phyloP scores from a whole-genome alignment of 2,797 vertebrate genomes.

The Varecia variegata region DNA sequence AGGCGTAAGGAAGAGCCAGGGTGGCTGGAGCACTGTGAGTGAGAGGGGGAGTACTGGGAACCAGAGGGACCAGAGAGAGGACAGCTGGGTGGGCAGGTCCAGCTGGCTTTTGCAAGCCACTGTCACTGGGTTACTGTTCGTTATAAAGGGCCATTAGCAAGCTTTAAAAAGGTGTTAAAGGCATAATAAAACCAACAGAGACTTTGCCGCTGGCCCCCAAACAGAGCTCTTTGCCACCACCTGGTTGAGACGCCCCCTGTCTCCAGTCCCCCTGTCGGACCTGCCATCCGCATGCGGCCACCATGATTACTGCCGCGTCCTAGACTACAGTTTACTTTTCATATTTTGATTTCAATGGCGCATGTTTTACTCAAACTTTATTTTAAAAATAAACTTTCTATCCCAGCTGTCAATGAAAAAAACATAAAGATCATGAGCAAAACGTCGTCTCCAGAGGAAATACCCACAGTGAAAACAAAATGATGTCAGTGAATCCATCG shows the following conservation, averaged over 20 bases:
- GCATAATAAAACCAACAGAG: too few relatives aligned
- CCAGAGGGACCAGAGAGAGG: neutral
- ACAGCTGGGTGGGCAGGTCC: neutral
- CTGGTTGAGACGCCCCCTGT: neutral
- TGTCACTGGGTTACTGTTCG: neutral
- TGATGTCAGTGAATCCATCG: fast-evolving
- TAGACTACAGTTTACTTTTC: neutral
- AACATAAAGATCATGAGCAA: neutral
- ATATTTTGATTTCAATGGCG: neutral
- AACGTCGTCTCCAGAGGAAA: neutral
- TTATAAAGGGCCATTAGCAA: neutral
- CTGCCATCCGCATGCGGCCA: neutral
- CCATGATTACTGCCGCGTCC: neutral
- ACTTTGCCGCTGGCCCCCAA: too few relatives aligned
- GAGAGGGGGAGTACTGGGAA: too few relatives aligned
- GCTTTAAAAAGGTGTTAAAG: neutral
- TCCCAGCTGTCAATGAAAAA: neutral
- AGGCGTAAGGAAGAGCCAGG: neutral
- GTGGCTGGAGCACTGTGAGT: neutral
- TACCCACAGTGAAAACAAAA: neutral
- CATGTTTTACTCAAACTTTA: neutral
- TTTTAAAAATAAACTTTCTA: neutral
- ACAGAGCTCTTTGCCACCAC: too few relatives aligned
- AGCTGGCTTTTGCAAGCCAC: neutral
- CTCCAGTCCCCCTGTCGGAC: too few relatives aligned